Percentiles rank a stretch among this genome's conserved stretches.
Conservation (phyloP, 2,888 invertebrate species). For the Onthophagus sagittarius region DNA sequence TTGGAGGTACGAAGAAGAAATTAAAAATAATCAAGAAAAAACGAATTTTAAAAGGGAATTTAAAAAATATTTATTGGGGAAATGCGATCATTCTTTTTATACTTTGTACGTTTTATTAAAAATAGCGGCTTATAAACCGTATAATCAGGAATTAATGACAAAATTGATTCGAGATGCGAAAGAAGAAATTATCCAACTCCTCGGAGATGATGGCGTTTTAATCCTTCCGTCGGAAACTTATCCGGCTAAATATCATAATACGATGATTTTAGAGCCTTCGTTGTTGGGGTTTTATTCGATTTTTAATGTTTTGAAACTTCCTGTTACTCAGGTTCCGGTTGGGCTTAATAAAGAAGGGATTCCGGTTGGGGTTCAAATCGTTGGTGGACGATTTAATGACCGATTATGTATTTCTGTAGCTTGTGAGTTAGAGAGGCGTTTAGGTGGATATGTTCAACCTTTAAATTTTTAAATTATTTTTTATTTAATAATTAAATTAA, state of each 20-base stretch:
- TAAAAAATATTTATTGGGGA: constrained; percentile 58
- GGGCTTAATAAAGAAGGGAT: constrained; percentile 68
- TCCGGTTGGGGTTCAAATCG: constrained; percentile 79
- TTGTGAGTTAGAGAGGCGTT: constrained; percentile 59
- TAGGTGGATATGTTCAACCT: constrained; percentile 70
- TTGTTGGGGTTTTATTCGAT: constrained; percentile 76
- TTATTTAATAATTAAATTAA: too few relatives aligned
- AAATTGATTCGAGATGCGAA: constrained; percentile 60
- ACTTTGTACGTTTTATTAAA: constrained; percentile 66
- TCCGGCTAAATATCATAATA: constrained; percentile 79
- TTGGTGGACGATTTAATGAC: constrained; percentile 67
- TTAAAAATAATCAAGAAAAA: constrained; percentile 60
- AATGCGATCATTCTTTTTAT: constrained; percentile 63
- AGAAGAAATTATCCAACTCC: constrained; percentile 56
- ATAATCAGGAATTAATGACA: constrained; percentile 32
- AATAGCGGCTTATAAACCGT: constrained; percentile 12
- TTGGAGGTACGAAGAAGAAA: constrained; percentile 57
- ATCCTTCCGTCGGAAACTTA: constrained; percentile 78
- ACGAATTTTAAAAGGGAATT: constrained; percentile 54
- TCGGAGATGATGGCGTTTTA: constrained; percentile 77
- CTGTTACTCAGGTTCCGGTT: constrained; percentile 80
- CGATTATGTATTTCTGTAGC: constrained; percentile 74
- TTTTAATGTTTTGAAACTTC: constrained; percentile 79
- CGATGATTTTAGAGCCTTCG: constrained; percentile 69
- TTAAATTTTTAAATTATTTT: constrained; percentile 29